Base-by-base conservation (phyloP, 2,113 vertebrate species). In the Chunga burmeisteri region DNA sequence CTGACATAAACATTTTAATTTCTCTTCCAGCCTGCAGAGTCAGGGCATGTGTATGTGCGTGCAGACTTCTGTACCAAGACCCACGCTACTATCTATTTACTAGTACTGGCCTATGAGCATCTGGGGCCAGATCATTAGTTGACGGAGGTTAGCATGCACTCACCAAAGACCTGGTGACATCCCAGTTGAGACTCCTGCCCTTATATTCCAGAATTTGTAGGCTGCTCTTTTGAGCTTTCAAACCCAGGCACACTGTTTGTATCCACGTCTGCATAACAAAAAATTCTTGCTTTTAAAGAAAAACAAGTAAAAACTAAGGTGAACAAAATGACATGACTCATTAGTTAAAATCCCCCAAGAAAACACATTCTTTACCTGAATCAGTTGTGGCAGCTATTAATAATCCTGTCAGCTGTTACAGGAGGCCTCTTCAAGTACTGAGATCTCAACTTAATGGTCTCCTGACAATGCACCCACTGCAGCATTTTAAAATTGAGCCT, bases 351-450 rank as follows among this genome's bases (percentile, higher is more conserved):
- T 71, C 23, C 72, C 59, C 44, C 50, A 71, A 70, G 63, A 92
- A 92, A 94, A 92, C n/a, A 77, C 9, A 79, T 47, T 68, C 32
- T 87, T 93, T 85, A 91, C 36, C 87, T 92, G 90, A 90, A 93
- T 77, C 30, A 90, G 49, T 80, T 80, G 58, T 80, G 85, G 62
- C 73, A 93, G 70, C 66, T 92, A 68, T 88, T 94, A 94, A 95
- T 95, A 89, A 90, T 85, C 36, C 71, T 86, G 36, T 49, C 81
- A 95, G 74, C 27, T 92, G 81, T 62, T 86, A 93, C 6, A 90
- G 25, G 17, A 92, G 79, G n/a, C 22, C 55, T 84, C 61, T 86
- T 82, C 66, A 88, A 82, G 53, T 70, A 82, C 17, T 22, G 62
- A 82, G 46, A 92, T 80, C 81, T 87, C 70, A 93, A 9, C 62